Base-by-base conservation (phyloP, 2,113 vertebrate species). In the Pseudopipra pipra region DNA sequence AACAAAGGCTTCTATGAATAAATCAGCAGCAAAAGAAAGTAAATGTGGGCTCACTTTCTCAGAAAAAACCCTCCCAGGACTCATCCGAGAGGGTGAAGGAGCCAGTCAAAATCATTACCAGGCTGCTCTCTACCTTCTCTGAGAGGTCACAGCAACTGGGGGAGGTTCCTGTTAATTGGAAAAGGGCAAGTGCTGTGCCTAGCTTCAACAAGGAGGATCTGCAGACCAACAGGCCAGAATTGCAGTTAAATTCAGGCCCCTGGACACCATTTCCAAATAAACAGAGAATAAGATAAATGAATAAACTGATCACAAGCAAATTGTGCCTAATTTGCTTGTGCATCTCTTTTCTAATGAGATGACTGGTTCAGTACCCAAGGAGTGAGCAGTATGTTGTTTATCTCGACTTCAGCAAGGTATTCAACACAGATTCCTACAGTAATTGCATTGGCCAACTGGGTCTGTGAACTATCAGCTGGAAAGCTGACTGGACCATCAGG, bases 41-140 rank as follows among this genome's bases (percentile, higher is more conserved):
- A 72, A 68, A 70, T 5, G 3, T n/a, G 11, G n/a, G 19, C 24
- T 73, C 3, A 7, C 14, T 31, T 66, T 47, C 44, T 83, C 39
- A 30, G 39, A 28, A 30, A 43, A 43, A 43, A 75, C 15, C 17
- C n/a, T 46, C 61, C 12, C 0, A 0, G 12, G n/a, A 71, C 28
- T 33, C 62, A 33, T 17, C 12, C 12, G 22, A 83, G 8, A 9
- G 8, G 21, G 0, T 33, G 20, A 79, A 47, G 17, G 10, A 68
- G 22, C 30, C 33, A 46, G 23, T 28, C 7, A 59, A 72, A 78
- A 82, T 11, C 55, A 47, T 18, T 27, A 44, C n/a, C 37, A 62
- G 19, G 28, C 30, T 85, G 35, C 37, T 84, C 66, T 72, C 49
- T 39, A 44, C 28, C 28, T 59, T 23, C 77, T 66, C 61, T 58